A percentile compares a stretch with the other conserved stretches of the same genome.
These are phyloP conservation scores for Riparia riparia DNA, from an alignment of 2,113 vertebrate species.

Conservation along the genomic window DNA sequence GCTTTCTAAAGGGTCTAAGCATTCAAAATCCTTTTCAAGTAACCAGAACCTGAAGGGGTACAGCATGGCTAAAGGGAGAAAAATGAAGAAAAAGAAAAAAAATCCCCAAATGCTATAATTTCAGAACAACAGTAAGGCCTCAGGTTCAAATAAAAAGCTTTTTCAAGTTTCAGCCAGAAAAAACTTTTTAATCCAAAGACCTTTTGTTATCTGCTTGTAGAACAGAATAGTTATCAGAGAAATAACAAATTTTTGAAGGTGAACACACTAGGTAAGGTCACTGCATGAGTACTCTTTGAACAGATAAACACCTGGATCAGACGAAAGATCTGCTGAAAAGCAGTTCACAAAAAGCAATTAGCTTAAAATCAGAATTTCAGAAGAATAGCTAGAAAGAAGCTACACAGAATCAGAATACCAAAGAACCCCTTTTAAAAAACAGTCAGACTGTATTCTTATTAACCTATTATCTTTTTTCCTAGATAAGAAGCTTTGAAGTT, in stretches of 20 bases:
- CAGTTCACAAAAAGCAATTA: background rate
- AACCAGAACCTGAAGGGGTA: background rate
- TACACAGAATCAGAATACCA: background rate
- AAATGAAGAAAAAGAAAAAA: background rate
- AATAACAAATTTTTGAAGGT: background rate
- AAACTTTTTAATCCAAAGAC: background rate
- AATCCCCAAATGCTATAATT: background rate
- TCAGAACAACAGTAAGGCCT: background rate
- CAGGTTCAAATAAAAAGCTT: background rate
- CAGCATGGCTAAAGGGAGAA: background rate
- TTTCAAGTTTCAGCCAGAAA: background rate
- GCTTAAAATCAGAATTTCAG: background rate
- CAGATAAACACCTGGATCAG: background rate
- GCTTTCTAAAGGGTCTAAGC: background rate
- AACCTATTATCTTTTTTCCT: background rate
- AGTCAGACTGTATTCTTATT: background rate
- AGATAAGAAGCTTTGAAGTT: background rate
- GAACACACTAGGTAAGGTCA: background rate
- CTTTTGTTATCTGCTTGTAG: background rate
- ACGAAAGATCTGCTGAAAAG: background rate
- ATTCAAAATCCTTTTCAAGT: background rate
- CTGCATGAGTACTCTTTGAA: background rate
- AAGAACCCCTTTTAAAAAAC: background rate
- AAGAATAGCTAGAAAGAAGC: background rate
- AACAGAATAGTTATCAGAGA: background rate